phyloP scores from a whole-genome alignment of 35 echinoderm and acorn worm species.

The Stichopus chloronotus region DNA sequence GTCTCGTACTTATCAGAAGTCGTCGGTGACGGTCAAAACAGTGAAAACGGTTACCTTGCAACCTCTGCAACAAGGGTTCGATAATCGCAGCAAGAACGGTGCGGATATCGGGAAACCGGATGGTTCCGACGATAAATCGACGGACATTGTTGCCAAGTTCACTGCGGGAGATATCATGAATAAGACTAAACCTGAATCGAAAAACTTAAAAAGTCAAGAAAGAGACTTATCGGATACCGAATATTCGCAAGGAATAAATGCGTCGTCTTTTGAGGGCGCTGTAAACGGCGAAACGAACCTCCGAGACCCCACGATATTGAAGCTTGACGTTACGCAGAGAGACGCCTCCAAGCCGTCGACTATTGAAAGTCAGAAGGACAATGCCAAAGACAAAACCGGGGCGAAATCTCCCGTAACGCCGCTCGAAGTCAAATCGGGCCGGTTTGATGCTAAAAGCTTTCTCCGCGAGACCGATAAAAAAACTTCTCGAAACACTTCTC shows the following conservation, averaged over 20 bases:
- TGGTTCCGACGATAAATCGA: background rate
- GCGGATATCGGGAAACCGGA: background rate
- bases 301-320: background rate
- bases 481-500: conserved; percentile 45
- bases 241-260: background rate
- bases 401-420: conserved; percentile 32
- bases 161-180: background rate
- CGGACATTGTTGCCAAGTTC: background rate
- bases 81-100: conserved; percentile 3
- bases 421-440: conserved; percentile 67
- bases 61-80: conserved; percentile 1
- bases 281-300: background rate
- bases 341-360: conserved; percentile 43
- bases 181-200: background rate
- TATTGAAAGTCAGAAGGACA: conserved; percentile 4
- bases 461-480: conserved; percentile 89
- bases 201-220: background rate
- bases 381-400: background rate
- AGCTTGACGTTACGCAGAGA: conserved; percentile 27
- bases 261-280: background rate
- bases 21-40: conserved; percentile 49
- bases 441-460: conserved; percentile 77
- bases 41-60: conserved; percentile 52
- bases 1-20: conserved; percentile 43
- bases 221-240: background rate